Conservation (phyloP, 2,113 vertebrate species). For the Centropus bengalensis region DNA sequence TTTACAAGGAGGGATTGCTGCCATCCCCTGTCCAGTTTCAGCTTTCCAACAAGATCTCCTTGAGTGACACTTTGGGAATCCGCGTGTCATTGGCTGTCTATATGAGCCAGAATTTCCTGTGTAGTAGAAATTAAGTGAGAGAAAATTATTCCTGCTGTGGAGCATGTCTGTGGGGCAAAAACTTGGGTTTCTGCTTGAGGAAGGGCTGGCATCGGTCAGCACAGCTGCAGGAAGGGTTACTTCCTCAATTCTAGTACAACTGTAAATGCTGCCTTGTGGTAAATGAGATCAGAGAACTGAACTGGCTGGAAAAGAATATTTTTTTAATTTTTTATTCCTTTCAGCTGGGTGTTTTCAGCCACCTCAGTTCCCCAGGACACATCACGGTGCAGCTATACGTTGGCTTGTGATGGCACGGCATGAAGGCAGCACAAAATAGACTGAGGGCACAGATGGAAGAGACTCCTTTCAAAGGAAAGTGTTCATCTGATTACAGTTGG, state of each 20-base stretch:
- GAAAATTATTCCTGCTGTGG: not conserved
- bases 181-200: not conserved
- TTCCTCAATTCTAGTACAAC: not conserved
- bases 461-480: not conserved
- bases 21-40: not conserved
- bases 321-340: not conserved
- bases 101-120: not conserved
- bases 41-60: not conserved
- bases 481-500: not conserved
- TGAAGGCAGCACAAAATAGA: not conserved
- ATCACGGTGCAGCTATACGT: not conserved
- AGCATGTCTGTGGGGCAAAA: not conserved
- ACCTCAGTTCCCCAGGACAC: not conserved
- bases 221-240: not conserved
- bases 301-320: not conserved
- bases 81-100: too few relatives aligned
- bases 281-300: slow-evolving; percentile 32
- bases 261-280: not conserved
- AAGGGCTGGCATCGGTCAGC: not conserved
- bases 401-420: not conserved
- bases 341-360: not conserved
- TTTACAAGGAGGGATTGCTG: not conserved
- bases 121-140: not conserved
- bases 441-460: not conserved
- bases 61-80: not conserved